These are phyloP conservation scores for Trisateles emortualis DNA, from an alignment of 2,888 invertebrate genomes.

Conservation along the genomic window DNA sequence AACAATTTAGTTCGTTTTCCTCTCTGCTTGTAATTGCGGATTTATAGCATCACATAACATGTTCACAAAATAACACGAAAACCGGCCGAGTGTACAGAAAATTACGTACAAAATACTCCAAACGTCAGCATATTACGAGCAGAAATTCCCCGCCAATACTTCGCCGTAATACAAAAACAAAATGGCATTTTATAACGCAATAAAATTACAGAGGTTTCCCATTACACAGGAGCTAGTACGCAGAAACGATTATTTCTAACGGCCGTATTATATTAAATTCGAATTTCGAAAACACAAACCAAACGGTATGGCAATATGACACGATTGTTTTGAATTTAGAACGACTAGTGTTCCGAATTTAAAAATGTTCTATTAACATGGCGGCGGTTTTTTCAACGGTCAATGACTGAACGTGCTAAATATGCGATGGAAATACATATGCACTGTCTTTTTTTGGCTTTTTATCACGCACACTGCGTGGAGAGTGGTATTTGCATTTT, in stretches of 20 bases:
- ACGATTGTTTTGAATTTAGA: constrained; percentile 24
- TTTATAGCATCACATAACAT: constrained; percentile 1
- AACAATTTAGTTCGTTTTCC: neutral
- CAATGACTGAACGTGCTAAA: constrained; percentile 31
- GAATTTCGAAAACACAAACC: constrained; percentile 30
- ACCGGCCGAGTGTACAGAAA: constrained; percentile 2
- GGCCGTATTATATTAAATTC: constrained; percentile 23
- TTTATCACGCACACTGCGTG: constrained; percentile 23
- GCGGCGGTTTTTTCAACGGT: constrained; percentile 28
- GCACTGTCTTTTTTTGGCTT: constrained; percentile 23
- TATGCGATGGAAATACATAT: constrained; percentile 29
- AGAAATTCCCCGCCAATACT: constrained; percentile 22
- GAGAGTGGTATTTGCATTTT: constrained; percentile 40
- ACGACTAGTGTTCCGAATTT: constrained; percentile 31
- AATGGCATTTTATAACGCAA: constrained; percentile 35
- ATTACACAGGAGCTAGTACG: constrained; percentile 27
- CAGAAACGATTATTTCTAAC: constrained; percentile 41
- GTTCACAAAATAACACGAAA: neutral
- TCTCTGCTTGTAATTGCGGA: neutral
- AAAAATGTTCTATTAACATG: constrained; percentile 34
- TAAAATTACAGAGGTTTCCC: constrained; percentile 39
- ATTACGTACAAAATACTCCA: constrained; percentile 1
- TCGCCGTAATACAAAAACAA: constrained; percentile 29
- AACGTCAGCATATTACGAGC: constrained; percentile 4
- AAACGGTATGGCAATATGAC: constrained; percentile 36